phyloP scores from a whole-genome alignment of 64 coral and sea anemone genomes.

The Stichodactyla mertensii region DNA sequence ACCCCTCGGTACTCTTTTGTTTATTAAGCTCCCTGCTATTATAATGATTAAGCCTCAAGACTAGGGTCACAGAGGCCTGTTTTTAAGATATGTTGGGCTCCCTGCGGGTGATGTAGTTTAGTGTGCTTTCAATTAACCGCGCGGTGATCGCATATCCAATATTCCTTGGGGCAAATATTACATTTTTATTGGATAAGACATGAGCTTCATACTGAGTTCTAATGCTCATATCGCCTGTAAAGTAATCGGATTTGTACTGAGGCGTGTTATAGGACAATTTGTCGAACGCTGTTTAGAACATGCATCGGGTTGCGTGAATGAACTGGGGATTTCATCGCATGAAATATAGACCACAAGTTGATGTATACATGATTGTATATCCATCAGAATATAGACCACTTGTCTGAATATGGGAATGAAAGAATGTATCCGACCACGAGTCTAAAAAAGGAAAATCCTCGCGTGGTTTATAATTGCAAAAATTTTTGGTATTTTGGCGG shows the following conservation, averaged over 20 bases:
- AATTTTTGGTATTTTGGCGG: too few species aligned
- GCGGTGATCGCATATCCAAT: neutral
- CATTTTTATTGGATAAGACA: neutral
- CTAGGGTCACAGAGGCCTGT: neutral
- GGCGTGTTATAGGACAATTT: slow-evolving; percentile 13
- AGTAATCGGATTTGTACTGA: neutral
- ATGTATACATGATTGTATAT: neutral
- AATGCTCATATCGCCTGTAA: neutral
- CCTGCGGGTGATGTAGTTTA: neutral
- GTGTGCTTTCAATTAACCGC: neutral
- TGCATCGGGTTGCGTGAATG: neutral
- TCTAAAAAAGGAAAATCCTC: too few species aligned
- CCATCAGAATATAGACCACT: too few species aligned
- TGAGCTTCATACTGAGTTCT: neutral
- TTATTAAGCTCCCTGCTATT: slow-evolving; percentile 7
- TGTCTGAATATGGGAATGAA: too few species aligned
- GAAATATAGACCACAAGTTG: neutral
- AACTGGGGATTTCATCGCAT: neutral
- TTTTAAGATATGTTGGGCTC: neutral
- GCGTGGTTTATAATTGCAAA: too few species aligned
- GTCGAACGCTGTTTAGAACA: neutral
- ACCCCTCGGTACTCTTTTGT: neutral
- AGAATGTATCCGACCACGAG: too few species aligned
- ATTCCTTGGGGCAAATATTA: neutral
- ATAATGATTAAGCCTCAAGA: neutral